These are phyloP conservation scores for Phalacrocorax brasilianus DNA, from an alignment of 2,113 vertebrate species.

Conservation along the genomic window DNA sequence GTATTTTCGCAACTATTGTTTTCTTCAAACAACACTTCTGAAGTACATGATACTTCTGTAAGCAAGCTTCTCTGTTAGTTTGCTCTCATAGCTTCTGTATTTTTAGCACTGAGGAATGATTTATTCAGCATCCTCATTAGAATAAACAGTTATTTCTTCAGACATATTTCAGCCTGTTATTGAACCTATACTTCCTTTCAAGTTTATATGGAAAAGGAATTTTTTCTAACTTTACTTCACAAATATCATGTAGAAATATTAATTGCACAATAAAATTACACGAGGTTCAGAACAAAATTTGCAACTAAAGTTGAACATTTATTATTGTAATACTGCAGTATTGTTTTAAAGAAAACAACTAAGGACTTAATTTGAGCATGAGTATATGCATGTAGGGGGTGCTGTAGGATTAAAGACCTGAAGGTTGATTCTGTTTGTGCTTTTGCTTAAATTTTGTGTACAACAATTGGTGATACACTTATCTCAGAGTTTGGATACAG, in stretches of 20 bases:
- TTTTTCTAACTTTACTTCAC: background rate
- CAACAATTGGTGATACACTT: background rate
- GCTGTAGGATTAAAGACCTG: background rate
- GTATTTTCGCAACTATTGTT: background rate
- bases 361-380: background rate
- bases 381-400: background rate
- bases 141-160: background rate
- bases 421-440: background rate
- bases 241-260: background rate
- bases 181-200: background rate
- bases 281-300: background rate
- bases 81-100: background rate
- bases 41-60: background rate
- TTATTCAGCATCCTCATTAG: background rate
- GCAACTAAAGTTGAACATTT: background rate
- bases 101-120: background rate
- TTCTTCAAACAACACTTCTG: background rate
- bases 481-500: background rate
- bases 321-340: background rate
- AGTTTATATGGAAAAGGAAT: background rate
- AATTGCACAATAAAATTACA: background rate
- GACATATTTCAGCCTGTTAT: background rate
- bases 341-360: background rate
- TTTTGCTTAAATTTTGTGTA: background rate
- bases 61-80: background rate